phyloP scores from a whole-genome alignment of 2,113 vertebrate species.

The Megaleporinus macrocephalus region DNA sequence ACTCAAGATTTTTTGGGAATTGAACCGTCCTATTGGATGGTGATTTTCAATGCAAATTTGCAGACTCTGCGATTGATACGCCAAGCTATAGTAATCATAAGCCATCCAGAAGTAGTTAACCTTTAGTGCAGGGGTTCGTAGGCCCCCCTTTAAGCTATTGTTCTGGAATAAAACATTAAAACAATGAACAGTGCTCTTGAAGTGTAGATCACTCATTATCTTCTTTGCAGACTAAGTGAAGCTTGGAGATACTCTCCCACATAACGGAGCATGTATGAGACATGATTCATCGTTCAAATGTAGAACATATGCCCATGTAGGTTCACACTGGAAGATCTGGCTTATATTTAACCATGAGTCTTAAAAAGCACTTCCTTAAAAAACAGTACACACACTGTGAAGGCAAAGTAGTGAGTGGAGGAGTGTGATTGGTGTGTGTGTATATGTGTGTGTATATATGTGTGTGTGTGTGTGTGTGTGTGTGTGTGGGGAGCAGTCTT shows the following conservation, averaged over 20 bases:
- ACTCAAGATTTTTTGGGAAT: too few relatives aligned
- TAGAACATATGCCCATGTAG: not conserved
- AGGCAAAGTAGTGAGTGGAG: constrained; percentile 54
- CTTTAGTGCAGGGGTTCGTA: too few relatives aligned
- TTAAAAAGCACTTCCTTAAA: constrained; percentile 48
- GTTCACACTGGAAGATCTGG: constrained; percentile 23
- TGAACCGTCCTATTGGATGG: too few relatives aligned
- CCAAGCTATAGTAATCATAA: too few relatives aligned
- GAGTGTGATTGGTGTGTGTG: constrained; percentile 44
- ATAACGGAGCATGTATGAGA: constrained; percentile 16
- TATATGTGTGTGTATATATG: constrained; percentile 35
- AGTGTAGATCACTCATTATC: not conserved
- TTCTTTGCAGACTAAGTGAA: not conserved
- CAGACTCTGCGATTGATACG: too few relatives aligned
- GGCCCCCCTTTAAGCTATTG: not conserved
- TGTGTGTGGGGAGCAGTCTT: constrained; percentile 44
- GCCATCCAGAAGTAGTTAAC: too few relatives aligned
- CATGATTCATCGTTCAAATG: constrained; percentile 2
- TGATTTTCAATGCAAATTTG: too few relatives aligned
- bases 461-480: constrained; percentile 52
- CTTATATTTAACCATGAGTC: constrained; percentile 19
- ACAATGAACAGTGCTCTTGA: not conserved
- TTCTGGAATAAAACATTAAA: not conserved
- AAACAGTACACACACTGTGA: constrained; percentile 56
- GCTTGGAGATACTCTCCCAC: not conserved